Percentiles rank a stretch among this genome's conserved stretches.
These are phyloP conservation scores for Smutsia temminckii DNA, from an alignment of 2,797 vertebrate species.

Conservation along the genomic window DNA sequence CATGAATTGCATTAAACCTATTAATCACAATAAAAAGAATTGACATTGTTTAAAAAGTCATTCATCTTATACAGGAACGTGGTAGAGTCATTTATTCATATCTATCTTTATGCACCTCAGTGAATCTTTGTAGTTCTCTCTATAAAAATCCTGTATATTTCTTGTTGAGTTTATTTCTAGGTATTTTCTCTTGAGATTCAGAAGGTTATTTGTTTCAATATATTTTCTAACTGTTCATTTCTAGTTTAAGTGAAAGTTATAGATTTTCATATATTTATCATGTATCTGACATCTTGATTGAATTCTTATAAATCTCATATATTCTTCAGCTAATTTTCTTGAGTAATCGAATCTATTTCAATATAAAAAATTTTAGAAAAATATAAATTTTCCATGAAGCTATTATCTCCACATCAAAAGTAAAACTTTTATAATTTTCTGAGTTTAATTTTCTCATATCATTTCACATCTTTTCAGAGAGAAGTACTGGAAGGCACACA, in stretches of 20 bases:
- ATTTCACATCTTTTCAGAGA: not conserved
- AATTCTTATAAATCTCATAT: constrained; percentile 25
- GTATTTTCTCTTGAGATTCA: constrained; percentile 20
- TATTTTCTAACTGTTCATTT: not conserved
- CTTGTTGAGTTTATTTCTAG: not conserved
- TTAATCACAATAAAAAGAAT: constrained; percentile 31
- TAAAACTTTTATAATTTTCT: constrained; percentile 27
- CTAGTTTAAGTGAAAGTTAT: constrained; percentile 35
- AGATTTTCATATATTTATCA: constrained; percentile 28
- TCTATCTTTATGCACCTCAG: not conserved
- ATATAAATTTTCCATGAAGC: not conserved
- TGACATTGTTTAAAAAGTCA: not conserved
- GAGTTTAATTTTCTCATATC: constrained; percentile 41
- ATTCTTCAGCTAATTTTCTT: constrained; percentile 21
- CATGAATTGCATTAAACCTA: not conserved
- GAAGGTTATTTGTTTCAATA: not conserved
- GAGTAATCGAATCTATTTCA: constrained; percentile 27
- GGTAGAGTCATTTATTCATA: not conserved
- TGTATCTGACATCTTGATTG: constrained; percentile 16
- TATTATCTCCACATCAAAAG: constrained; percentile 10
- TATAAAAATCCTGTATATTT: constrained; percentile 7
- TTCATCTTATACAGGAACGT: not conserved
- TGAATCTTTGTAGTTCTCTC: constrained; percentile 12
- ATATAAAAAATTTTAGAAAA: constrained; percentile 36
- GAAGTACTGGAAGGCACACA: not conserved